These are phyloP conservation scores for Yoshiicerus persimilis DNA, from an alignment of 1,140 invertebrate genomes.

Conservation along the genomic window DNA sequence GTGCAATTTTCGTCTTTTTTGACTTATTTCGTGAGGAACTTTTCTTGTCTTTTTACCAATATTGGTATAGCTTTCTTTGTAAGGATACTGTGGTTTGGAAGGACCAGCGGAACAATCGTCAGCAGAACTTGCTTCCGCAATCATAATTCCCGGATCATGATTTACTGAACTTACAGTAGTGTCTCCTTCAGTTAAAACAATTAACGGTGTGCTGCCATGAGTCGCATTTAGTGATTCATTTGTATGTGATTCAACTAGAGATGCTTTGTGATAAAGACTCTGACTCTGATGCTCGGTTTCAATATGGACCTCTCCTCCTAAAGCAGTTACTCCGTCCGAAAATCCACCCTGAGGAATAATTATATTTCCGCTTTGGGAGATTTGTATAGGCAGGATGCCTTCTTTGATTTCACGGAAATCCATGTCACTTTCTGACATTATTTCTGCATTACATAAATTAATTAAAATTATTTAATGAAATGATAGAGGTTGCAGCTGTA, in stretches of 20 bases:
- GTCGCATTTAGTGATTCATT: too few relatives aligned
- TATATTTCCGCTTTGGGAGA: not conserved
- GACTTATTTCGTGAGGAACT: not conserved
- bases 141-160: too few relatives aligned
- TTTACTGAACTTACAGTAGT: too few relatives aligned
- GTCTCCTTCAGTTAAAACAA: too few relatives aligned
- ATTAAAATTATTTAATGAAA: not conserved
- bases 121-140: not conserved
- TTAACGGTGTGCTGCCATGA: too few relatives aligned
- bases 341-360: not conserved
- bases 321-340: not conserved
- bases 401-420: not conserved
- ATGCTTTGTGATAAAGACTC: not conserved
- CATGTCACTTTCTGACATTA: not conserved
- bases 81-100: not conserved
- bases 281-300: not conserved
- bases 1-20: slow-evolving; percentile 7
- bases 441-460: not conserved
- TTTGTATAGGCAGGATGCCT: not conserved
- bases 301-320: not conserved
- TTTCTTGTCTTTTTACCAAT: not conserved
- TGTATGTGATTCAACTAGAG: not conserved
- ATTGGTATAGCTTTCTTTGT: not conserved
- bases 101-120: not conserved
- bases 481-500: too few relatives aligned